Evolutionary conservation across 2,797 vertebrate genomes (phyloP).

Genomic region (Pangasius sanitwongsei): DNA sequence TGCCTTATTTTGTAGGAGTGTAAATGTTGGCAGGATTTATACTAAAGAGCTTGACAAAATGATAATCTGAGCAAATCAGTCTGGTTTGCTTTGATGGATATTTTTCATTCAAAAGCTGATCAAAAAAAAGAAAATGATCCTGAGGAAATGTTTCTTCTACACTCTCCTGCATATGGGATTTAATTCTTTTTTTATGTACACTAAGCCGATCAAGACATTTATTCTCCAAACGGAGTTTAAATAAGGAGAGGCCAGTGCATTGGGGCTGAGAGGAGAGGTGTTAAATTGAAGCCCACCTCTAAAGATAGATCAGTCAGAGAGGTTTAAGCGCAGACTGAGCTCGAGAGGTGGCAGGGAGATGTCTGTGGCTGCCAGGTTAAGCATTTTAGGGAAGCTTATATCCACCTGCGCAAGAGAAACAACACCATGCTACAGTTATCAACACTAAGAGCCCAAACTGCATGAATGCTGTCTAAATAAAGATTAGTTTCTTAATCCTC

Average conservation of each 20-base stretch:
- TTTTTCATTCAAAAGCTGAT: not conserved
- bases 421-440: conserved; percentile 5
- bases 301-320: conserved; percentile 21
- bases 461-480: conserved; percentile 12
- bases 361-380: conserved; percentile 23
- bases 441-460: not conserved
- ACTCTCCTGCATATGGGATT: too few species aligned
- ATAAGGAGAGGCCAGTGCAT: not conserved
- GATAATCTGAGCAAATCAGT: not conserved
- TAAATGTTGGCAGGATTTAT: conserved; percentile 20
- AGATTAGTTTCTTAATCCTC: conserved; percentile 11
- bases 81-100: not conserved
- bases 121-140: not conserved
- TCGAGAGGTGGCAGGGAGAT: not conserved
- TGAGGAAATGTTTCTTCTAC: not conserved
- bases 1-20: not conserved
- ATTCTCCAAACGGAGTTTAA: not conserved
- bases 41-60: not conserved
- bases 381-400: conserved; percentile 24
- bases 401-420: conserved; percentile 6
- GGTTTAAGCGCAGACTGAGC: conserved; percentile 17
- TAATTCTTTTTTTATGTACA: not conserved
- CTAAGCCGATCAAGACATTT: not conserved
- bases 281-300: conserved; percentile 8
- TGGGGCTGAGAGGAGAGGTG: not conserved